Evolutionary conservation across 2,797 vertebrate species (phyloP).

Genomic region (Galaxias olidus): DNA sequence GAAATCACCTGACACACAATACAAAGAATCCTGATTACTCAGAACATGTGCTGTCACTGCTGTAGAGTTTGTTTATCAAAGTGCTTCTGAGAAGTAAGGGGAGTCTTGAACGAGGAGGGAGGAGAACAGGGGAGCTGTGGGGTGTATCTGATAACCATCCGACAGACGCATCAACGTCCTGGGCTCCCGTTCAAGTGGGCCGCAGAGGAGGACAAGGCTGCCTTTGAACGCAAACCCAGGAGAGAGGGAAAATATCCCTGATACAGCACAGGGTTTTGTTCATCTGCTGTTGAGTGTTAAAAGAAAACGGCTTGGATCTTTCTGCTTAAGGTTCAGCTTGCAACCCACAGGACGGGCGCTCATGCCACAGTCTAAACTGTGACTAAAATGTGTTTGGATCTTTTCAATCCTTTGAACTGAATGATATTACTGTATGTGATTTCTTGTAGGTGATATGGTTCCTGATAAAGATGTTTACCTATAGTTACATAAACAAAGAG

Average conservation of each 20-base stretch:
- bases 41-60: too few relatives aligned
- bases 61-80: slow-evolving; percentile 39
- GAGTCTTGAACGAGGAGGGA: slow-evolving; percentile 78
- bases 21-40: too few relatives aligned
- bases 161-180: slow-evolving; percentile 68
- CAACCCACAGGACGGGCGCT: slow-evolving; percentile 22
- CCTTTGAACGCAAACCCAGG: slow-evolving; percentile 76
- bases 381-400: too few relatives aligned
- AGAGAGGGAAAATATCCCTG: slow-evolving; percentile 53
- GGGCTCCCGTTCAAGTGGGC: slow-evolving; percentile 81
- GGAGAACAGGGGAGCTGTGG: slow-evolving; percentile 68
- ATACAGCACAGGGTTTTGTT: slow-evolving; percentile 62
- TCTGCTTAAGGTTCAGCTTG: slow-evolving; percentile 20
- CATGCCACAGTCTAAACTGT: too few relatives aligned
- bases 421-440: too few relatives aligned
- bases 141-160: slow-evolving; percentile 78
- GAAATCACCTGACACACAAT: too few relatives aligned
- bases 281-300: too few relatives aligned
- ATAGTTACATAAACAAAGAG: too few relatives aligned
- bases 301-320: too few relatives aligned
- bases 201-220: slow-evolving; percentile 81
- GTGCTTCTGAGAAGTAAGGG: slow-evolving; percentile 78
- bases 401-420: too few relatives aligned
- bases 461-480: too few relatives aligned
- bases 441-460: too few relatives aligned